These are phyloP conservation scores for Eulemur rufifrons DNA, from an alignment of 2,113 vertebrate genomes.

Conservation along the genomic window DNA sequence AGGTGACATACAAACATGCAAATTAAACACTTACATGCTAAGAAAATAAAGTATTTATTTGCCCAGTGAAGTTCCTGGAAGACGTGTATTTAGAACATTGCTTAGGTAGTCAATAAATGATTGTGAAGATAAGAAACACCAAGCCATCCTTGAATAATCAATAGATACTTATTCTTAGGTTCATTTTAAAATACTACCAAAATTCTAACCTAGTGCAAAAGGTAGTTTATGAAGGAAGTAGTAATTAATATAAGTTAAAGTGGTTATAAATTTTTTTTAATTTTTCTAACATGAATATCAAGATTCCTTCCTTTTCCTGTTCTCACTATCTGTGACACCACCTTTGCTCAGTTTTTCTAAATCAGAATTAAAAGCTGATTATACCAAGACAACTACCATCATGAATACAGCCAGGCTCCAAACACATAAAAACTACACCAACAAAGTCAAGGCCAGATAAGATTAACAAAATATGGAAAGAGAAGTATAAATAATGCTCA, in stretches of 20 bases:
- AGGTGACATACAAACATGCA: constrained; percentile 27
- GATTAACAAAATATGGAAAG: not conserved
- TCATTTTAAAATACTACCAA: constrained; percentile 40
- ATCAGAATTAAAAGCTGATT: not conserved
- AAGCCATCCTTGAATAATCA: constrained; percentile 25
- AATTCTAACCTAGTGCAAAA: constrained; percentile 39
- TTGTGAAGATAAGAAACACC: constrained; percentile 15
- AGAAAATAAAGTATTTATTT: constrained; percentile 42
- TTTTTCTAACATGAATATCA: not conserved
- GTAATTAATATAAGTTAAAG: constrained; percentile 23
- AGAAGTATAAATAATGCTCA: not conserved
- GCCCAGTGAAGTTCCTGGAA: not conserved
- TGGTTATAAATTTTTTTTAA: not conserved
- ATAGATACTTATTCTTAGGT: not conserved
- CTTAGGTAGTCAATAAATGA: constrained; percentile 34
- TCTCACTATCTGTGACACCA: not conserved
- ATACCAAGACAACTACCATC: not conserved
- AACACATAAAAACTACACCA: not conserved
- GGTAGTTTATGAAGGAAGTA: constrained; percentile 17
- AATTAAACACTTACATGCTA: constrained; percentile 14
- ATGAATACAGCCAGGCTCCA: not conserved
- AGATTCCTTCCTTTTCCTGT: not conserved
- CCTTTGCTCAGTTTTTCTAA: constrained; percentile 5
- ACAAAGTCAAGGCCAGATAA: not conserved
- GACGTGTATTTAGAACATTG: constrained; percentile 4